Evolutionary conservation across 1,140 invertebrate genomes (phyloP).

Genomic region (Galendromus occidentalis): DNA sequence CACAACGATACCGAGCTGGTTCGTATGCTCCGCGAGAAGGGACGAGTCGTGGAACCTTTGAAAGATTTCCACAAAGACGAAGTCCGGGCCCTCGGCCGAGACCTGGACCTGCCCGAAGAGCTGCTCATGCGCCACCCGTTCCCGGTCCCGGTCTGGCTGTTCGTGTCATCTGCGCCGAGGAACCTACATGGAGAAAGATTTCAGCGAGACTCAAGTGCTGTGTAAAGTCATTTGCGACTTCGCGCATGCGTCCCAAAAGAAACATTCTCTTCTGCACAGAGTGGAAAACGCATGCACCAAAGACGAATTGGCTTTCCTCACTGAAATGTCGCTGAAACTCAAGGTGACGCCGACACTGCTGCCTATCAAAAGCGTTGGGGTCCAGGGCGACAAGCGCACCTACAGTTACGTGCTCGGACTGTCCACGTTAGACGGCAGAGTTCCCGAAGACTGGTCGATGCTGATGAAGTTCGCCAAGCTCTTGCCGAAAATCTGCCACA

Average conservation of each 20-base stretch:
- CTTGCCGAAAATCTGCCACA: slow-evolving; percentile 76
- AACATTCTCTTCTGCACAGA: slow-evolving; percentile 13
- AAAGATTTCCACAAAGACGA: slow-evolving; percentile 99
- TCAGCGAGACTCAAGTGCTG: slow-evolving; percentile 72
- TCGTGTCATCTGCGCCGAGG: slow-evolving; percentile 80
- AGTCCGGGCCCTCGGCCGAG: slow-evolving; percentile 53
- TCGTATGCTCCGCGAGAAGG: slow-evolving; percentile 57
- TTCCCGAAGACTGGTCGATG: slow-evolving; percentile 52
- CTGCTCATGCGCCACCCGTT: slow-evolving; percentile 90
- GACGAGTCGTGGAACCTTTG: slow-evolving; percentile 85
- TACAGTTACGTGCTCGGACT: slow-evolving; percentile 94
- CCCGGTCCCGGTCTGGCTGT: slow-evolving; percentile 74
- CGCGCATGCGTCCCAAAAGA: slow-evolving; percentile 66
- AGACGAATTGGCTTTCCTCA: slow-evolving; percentile 45
- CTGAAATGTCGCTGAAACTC: slow-evolving; percentile 52
- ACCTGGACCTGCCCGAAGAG: slow-evolving; percentile 64
- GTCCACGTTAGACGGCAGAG: slow-evolving; percentile 44
- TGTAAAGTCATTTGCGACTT: slow-evolving; percentile 85
- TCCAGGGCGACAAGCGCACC: slow-evolving; percentile 70
- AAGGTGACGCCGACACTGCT: slow-evolving; percentile 62
- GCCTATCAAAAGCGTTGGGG: slow-evolving; percentile 86
- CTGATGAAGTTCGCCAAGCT: slow-evolving; percentile 66
- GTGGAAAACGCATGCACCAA: slow-evolving; percentile 59
- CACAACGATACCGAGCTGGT: slow-evolving; percentile 96
- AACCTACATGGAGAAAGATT: slow-evolving; percentile 84